phyloP scores from a whole-genome alignment of 2,113 vertebrate genomes.

The Laterallus jamaicensis region DNA sequence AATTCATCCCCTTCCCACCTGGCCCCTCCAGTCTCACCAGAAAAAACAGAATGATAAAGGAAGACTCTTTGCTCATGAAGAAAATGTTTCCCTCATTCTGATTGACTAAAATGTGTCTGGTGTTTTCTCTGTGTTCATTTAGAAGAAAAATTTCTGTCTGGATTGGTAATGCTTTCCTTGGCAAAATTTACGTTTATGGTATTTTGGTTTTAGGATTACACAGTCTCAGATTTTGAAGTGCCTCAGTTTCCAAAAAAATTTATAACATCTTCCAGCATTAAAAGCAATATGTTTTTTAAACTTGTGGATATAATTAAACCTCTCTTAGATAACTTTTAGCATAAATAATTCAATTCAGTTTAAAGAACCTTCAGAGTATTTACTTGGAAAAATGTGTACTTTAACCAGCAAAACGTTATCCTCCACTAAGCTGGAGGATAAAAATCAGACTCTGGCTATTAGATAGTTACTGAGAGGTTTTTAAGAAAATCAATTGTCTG shows the following conservation, averaged over 20 bases:
- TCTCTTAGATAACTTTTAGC: neutral
- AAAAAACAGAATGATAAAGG: neutral
- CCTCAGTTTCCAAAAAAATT: neutral
- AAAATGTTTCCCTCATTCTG: neutral
- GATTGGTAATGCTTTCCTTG: neutral
- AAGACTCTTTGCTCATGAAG: fast-evolving
- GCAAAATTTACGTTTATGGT: neutral
- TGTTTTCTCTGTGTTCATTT: neutral
- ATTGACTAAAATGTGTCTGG: neutral
- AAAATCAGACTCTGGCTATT: neutral
- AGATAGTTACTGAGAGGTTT: neutral
- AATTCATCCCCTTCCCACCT: too few species aligned
- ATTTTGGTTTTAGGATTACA: neutral
- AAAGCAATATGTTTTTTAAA: neutral
- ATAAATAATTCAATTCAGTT: neutral
- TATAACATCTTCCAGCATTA: neutral
- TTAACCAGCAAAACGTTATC: neutral
- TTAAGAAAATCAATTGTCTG: neutral
- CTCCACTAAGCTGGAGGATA: neutral
- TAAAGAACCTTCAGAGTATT: neutral
- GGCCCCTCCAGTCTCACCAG: too few species aligned
- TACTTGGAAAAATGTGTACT: neutral
- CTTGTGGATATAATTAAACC: neutral
- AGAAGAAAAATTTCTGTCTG: neutral
- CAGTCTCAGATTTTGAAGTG: neutral